Base-by-base conservation (phyloP, 2,113 vertebrate species). In the Dipodomys merriami region DNA sequence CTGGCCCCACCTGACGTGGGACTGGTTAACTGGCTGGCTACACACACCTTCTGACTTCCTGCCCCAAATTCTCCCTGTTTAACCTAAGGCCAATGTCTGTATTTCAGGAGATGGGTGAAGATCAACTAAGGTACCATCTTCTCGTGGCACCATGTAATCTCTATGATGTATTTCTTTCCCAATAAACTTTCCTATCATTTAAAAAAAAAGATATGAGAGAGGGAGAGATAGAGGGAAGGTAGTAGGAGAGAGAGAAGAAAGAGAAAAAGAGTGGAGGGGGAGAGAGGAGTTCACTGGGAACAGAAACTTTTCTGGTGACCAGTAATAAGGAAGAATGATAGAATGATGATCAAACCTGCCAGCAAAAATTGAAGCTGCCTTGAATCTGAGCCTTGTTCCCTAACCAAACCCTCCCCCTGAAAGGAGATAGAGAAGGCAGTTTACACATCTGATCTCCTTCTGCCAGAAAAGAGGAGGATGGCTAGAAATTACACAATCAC, bases 341-440 rank as follows among this genome's bases (percentile, higher is more conserved):
- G 76, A 68, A 30, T 20, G 64, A 71, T 30, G 60, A 82, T 20
- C 4, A 4, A 33, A 29, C 35, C 19, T 27, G 7, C 19, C 16
- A 22, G 12, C 35, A 49, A 46, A 30, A 11, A 22, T 8, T 0
- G 1, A 20, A 1, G 1, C 35, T 53, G 69, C 12, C 68, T 5
- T 18, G 62, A 11, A 57, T 4, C 53, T 16, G 15, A 57, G 10
- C 86, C n/a, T 44, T 8, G 16, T 2, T 18, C 64, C 44, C 65
- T 39, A 57, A 35, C 20, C 13, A 6, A 10, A 27, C 65, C 29
- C 5, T 33, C 30, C 3, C 46, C n/a, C 20, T 6, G 44, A 7
- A 2, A 39, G 76, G 15, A 57, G 53, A 57, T 60, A 74, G 68
- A 73, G 46, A 67, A 74, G 46, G 33, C 35, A 80, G 57, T 80